These are phyloP conservation scores for Odontomachus brunneus DNA, from an alignment of 1,140 invertebrate genomes.

Conservation along the genomic window DNA sequence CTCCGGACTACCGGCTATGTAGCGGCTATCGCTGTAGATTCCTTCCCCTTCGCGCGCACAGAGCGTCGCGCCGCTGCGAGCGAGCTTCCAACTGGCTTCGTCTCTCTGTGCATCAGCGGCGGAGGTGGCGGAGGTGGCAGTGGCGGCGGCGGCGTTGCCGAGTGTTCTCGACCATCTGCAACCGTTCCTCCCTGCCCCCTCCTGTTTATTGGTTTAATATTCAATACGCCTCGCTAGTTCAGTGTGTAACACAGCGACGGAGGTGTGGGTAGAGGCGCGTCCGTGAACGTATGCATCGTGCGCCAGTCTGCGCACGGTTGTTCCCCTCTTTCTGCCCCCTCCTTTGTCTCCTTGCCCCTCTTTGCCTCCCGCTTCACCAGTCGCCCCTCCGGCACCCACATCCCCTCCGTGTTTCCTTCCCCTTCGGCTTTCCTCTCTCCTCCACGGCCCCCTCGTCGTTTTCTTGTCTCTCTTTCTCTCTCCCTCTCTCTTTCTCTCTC, in stretches of 20 bases:
- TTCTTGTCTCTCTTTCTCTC: constrained; percentile 22
- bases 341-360: not conserved
- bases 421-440: constrained; percentile 45
- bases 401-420: constrained; percentile 22
- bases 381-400: not conserved
- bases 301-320: constrained; percentile 33
- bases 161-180: constrained; percentile 77
- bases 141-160: constrained; percentile 74
- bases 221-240: constrained; percentile 75
- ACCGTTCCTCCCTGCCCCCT: constrained; percentile 66
- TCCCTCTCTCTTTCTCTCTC: constrained; percentile 35
- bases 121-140: not conserved
- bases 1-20: constrained; percentile 9
- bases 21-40: constrained; percentile 55
- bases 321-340: constrained; percentile 17
- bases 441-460: constrained; percentile 41
- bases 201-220: constrained; percentile 79
- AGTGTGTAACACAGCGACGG: constrained; percentile 71
- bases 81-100: constrained; percentile 71
- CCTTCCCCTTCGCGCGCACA: constrained; percentile 69
- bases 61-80: constrained; percentile 62
- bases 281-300: constrained; percentile 60
- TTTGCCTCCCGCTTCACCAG: not conserved
- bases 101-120: constrained; percentile 63
- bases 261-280: constrained; percentile 61